A percentile compares a stretch with the other conserved stretches of the same genome.
phyloP scores from a whole-genome alignment of 2,888 invertebrate genomes.

The Epirrita christyi region DNA sequence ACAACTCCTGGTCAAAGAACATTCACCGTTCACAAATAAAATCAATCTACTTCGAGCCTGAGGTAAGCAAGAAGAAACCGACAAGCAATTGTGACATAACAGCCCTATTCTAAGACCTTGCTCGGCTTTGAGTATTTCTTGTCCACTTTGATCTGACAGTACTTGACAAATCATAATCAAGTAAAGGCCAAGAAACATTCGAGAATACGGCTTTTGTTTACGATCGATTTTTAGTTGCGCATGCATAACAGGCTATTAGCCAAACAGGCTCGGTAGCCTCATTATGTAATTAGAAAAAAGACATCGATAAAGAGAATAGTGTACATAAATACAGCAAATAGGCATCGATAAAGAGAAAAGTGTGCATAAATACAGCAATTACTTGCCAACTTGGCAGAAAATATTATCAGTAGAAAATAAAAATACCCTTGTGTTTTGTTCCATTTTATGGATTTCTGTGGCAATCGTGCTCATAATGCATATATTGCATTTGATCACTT shows the following conservation, averaged over 20 bases:
- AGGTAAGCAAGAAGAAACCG: background rate
- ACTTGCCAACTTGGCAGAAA: constrained; percentile 5
- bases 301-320: too few species aligned
- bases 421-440: too few species aligned
- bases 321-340: constrained; percentile 12
- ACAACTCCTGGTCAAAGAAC: constrained; percentile 1
- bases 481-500: too few species aligned
- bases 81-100: constrained; percentile 14
- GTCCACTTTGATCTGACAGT: too few species aligned
- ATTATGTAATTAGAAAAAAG: constrained; percentile 31
- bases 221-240: too few species aligned
- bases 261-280: constrained; percentile 11
- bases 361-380: constrained; percentile 12
- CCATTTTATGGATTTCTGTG: too few species aligned
- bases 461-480: too few species aligned
- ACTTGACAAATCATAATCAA: too few species aligned
- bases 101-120: background rate
- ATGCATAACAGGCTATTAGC: constrained; percentile 12
- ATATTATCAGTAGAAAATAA: background rate
- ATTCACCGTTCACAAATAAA: background rate
- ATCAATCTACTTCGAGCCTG: constrained; percentile 4
- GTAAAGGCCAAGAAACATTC: too few species aligned
- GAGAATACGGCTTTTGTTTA: too few species aligned
- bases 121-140: too few species aligned
- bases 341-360: too few species aligned